Evolutionary conservation across 2,113 vertebrate species (phyloP).

Genomic region (Corvus hawaiiensis): DNA sequence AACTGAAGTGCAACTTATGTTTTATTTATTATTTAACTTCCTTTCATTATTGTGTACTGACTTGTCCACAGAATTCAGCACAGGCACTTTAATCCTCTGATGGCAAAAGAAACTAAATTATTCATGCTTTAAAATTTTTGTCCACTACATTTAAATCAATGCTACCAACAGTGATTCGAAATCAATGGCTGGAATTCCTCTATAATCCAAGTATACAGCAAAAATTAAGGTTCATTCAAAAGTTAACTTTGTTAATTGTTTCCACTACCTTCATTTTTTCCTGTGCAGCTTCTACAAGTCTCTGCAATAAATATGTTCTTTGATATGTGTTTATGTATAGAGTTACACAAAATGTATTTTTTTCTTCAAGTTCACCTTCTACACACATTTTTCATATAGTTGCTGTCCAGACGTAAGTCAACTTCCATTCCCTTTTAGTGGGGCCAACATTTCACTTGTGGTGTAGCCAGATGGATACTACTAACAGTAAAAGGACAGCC

Average conservation of each 20-base stretch:
- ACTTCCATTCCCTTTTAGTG: not conserved
- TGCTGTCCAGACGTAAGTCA: not conserved
- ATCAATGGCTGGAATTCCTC: not conserved
- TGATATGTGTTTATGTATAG: not conserved
- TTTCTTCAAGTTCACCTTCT: not conserved
- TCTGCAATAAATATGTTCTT: not conserved
- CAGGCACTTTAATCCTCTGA: constrained; percentile 36
- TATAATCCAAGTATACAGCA: not conserved
- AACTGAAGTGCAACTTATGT: constrained; percentile 30
- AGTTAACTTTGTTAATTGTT: not conserved
- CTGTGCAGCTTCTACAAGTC: not conserved
- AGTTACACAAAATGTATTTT: not conserved
- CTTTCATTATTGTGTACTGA: constrained; percentile 35
- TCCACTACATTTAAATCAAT: constrained; percentile 52
- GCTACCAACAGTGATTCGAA: constrained; percentile 44
- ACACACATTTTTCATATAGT: not conserved
- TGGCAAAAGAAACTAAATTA: constrained; percentile 31
- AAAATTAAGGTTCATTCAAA: not conserved
- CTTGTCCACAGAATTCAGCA: constrained; percentile 38
- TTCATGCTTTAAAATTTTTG: constrained; percentile 42
- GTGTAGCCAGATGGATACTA: not conserved
- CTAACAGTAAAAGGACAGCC: not conserved
- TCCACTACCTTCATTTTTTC: not conserved
- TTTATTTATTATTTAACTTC: constrained; percentile 64
- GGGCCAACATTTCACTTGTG: not conserved